These are phyloP conservation scores for Myotis pilosus DNA, from an alignment of 2,797 vertebrate species.

Conservation along the genomic window DNA sequence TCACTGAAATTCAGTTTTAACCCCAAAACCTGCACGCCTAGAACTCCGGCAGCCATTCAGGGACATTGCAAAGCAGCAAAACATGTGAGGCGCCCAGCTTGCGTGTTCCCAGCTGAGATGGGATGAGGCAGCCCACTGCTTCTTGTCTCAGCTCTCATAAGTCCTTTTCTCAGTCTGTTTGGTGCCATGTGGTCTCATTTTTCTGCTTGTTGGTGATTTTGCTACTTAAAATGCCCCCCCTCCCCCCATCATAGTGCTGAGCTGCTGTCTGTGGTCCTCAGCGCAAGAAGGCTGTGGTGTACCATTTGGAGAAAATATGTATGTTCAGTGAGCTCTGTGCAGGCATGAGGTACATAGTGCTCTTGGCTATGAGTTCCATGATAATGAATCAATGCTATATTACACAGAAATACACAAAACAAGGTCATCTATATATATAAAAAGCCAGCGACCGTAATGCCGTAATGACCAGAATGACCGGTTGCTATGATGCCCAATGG, in stretches of 20 bases:
- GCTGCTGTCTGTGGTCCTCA: background rate
- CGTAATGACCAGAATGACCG: too few relatives aligned
- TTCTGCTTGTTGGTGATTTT: background rate
- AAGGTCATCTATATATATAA: background rate
- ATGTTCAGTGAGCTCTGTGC: background rate
- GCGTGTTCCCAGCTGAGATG: background rate
- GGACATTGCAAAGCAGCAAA: accelerated
- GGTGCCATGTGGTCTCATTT: background rate
- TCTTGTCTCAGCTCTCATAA: background rate
- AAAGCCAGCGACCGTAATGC: too few relatives aligned
- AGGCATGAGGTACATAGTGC: background rate
- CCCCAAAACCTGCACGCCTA: background rate
- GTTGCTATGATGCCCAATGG: too few relatives aligned
- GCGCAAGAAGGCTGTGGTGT: too few relatives aligned
- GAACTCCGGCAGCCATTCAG: accelerated
- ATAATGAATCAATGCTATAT: background rate
- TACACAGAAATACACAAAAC: background rate
- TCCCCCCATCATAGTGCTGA: too few relatives aligned
- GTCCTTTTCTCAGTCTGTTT: background rate
- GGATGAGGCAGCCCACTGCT: background rate
- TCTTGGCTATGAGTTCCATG: background rate
- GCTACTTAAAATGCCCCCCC: background rate
- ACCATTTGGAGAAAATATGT: background rate
- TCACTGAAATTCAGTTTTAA: background rate
- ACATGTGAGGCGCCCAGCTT: accelerated